phyloP scores from a whole-genome alignment of 2,888 invertebrate species.

The Drosophila testacea region DNA sequence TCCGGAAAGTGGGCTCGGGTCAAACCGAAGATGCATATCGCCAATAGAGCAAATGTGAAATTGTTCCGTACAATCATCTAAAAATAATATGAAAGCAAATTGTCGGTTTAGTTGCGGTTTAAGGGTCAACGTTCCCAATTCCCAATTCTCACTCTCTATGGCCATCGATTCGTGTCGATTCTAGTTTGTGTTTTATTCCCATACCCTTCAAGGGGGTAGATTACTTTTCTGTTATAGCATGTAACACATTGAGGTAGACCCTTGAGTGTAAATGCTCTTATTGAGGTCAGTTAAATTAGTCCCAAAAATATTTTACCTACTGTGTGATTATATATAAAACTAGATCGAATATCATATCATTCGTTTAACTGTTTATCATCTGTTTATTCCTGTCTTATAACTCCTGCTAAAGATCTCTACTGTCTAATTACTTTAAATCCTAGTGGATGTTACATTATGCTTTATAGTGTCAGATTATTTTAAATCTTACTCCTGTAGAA shows the following conservation, averaged over 20 bases:
- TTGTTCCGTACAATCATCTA: conserved; percentile 64
- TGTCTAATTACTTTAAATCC: no score
- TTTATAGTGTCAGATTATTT: no score
- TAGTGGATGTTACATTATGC: no score
- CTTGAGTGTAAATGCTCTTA: not conserved
- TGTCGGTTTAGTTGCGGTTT: conserved; percentile 5
- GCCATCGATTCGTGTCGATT: conserved; percentile 14
- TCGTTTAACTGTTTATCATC: no score
- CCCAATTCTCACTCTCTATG: not conserved
- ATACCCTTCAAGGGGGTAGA: conserved; percentile 9
- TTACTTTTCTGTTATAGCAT: not conserved
- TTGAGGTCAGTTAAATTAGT: no score
- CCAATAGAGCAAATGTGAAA: conserved; percentile 39
- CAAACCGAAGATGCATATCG: conserved; percentile 27
- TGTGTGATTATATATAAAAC: no score
- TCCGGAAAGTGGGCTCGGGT: conserved; percentile 54
- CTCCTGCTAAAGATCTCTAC: no score
- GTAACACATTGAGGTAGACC: not conserved
- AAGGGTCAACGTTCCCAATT: conserved; percentile 39
- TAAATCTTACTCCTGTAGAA: no score
- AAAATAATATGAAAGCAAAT: conserved; percentile 7
- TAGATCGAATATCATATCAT: no score
- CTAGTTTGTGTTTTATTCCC: not conserved
- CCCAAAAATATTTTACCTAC: no score
- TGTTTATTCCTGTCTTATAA: no score